phyloP scores from a whole-genome alignment of 2,113 vertebrate species.

The Xyrauchen texanus region DNA sequence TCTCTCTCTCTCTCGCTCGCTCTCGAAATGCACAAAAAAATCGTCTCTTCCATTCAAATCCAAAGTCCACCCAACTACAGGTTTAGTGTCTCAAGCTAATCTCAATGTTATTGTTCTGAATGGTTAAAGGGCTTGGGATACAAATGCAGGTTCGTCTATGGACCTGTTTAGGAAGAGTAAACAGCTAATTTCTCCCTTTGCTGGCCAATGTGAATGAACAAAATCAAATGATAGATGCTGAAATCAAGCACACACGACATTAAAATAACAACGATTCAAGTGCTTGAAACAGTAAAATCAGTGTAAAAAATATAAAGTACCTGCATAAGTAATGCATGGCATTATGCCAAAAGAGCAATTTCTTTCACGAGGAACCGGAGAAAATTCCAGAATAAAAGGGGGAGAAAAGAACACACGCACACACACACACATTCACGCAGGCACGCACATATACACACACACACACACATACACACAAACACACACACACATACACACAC shows the following conservation, averaged over 20 bases:
- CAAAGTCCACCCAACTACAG: conserved; percentile 55
- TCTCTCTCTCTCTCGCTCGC: background rate
- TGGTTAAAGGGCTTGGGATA: conserved; percentile 39
- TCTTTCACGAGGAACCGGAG: conserved; percentile 42
- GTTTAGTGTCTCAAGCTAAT: conserved; percentile 57
- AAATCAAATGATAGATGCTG: conserved; percentile 21
- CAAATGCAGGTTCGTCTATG: conserved; percentile 10
- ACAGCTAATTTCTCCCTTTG: background rate
- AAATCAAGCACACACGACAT: background rate
- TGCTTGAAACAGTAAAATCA: conserved; percentile 56
- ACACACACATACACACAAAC: conserved; percentile 3
- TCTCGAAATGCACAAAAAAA: too few relatives aligned
- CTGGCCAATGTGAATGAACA: conserved; percentile 32
- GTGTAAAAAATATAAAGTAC: conserved; percentile 67
- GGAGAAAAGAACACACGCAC: conserved; percentile 28
- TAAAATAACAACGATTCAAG: conserved; percentile 56
- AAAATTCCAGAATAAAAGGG: conserved; percentile 37
- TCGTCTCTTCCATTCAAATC: conserved; percentile 37
- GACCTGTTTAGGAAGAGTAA: conserved; percentile 9
- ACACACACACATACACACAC: background rate
- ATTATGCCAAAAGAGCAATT: conserved; percentile 37
- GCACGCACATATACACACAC: conserved; percentile 11
- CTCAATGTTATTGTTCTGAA: conserved; percentile 50
- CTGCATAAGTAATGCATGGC: conserved; percentile 61
- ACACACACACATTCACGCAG: conserved; percentile 11